These are phyloP conservation scores for Chymomyza amoena DNA, from an alignment of 2,888 invertebrate species.

Conservation along the genomic window DNA sequence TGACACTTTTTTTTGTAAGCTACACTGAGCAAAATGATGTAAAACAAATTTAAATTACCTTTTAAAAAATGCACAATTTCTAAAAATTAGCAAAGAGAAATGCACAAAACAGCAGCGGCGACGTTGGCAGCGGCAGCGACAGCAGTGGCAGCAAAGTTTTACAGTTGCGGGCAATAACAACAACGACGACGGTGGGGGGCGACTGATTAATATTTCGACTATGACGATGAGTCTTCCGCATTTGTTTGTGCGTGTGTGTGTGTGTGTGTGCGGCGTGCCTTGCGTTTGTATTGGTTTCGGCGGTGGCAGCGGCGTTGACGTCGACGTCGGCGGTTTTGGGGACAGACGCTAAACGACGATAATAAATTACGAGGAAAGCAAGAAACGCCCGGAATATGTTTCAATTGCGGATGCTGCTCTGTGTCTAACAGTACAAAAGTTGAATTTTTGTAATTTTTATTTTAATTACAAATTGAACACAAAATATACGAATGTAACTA, in stretches of 20 bases:
- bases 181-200: slow-evolving; percentile 21
- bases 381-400: not conserved
- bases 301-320: slow-evolving; percentile 4
- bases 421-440: slow-evolving; percentile 15
- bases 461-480: slow-evolving; percentile 4
- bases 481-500: not conserved
- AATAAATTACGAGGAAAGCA: slow-evolving; percentile 35
- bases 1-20: slow-evolving; percentile 43
- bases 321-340: slow-evolving; percentile 5
- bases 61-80: not conserved
- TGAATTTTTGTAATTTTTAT: slow-evolving; percentile 19
- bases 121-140: not conserved
- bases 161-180: slow-evolving; percentile 26
- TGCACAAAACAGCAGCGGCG: not conserved
- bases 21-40: slow-evolving; percentile 37
- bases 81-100: not conserved
- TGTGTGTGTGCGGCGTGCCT: slow-evolving; percentile 3
- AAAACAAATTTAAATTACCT: slow-evolving; percentile 9
- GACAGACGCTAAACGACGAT: slow-evolving; percentile 34
- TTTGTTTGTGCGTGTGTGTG: slow-evolving; percentile 27
- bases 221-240: slow-evolving; percentile 58
- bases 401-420: not conserved
- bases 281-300: slow-evolving; percentile 27
- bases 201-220: slow-evolving; percentile 21
- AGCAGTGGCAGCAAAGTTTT: slow-evolving; percentile 14